Base-by-base conservation (phyloP, 2,113 vertebrate genomes). In the Lampris megalopsis region DNA sequence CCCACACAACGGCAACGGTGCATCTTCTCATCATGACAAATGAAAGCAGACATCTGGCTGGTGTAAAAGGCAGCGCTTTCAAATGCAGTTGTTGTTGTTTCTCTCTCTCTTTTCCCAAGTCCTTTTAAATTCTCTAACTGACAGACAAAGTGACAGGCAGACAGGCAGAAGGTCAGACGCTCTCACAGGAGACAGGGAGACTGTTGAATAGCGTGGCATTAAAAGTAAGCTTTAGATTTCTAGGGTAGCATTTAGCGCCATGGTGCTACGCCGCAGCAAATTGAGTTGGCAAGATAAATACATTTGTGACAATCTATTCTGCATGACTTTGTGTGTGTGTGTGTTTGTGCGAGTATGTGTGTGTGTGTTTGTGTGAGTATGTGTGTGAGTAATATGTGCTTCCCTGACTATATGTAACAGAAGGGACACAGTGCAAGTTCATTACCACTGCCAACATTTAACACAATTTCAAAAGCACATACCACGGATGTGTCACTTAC, bases 31-130 rank as follows among this genome's bases (percentile, higher is more conserved):
- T 35, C 4, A 13, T 74, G 58, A 80, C 73, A 74, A 77, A 82
- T 56, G 48, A 50, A n/a, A 76, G 47, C 68, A 59, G 72, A 76
- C 63, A 67, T 60, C 52, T 76, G 61, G 56, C 61, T 1, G 56
- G 56, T 79, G 6, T 57, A 48, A 74, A 63, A 59, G 7, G 37
- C 62, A 57, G 67, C 11, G 11, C 56, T 68, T 65, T 65, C 5
- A 65, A 48, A 35, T 8, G 4, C 6, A 9, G 36, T 11, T 24
- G 24, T 9, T 63, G 24, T 38, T 65, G 43, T 47, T 63, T 7
- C 24, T 3, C 63, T 65, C 35, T 50, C 11, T 38, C 13, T 37
- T 49, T 37, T 8, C 11, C 6, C n/a, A 63, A 6, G 7, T 24
- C 35, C 61, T 63, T 9, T 45, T 13, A 3, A 13, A 6, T 13